These are phyloP conservation scores for Psophia crepitans DNA, from an alignment of 2,113 vertebrate genomes.

Conservation along the genomic window DNA sequence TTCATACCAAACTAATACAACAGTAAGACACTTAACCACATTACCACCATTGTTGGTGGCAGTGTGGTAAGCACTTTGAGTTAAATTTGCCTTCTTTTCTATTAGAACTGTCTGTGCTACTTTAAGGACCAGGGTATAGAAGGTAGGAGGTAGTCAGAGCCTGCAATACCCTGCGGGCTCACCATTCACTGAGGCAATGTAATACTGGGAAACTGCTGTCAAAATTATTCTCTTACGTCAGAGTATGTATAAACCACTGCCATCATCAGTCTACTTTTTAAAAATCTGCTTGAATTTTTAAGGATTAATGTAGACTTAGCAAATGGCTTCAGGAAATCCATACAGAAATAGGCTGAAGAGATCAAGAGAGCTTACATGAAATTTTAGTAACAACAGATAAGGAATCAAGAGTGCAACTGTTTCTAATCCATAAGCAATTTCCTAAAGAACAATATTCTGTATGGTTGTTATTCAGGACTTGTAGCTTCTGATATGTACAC, in stretches of 20 bases:
- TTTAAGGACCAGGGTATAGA: neutral
- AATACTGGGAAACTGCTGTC: neutral
- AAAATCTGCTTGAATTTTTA: neutral
- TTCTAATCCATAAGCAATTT: neutral
- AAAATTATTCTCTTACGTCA: neutral
- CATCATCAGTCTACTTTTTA: neutral
- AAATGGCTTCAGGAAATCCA: neutral
- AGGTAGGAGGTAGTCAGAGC: neutral
- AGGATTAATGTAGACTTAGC: neutral
- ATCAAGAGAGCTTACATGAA: neutral
- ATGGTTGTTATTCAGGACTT: neutral
- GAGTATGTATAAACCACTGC: neutral
- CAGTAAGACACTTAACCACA: neutral
- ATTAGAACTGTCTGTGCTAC: neutral
- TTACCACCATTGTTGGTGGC: accelerated
- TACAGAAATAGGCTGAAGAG: neutral
- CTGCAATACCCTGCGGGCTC: neutral
- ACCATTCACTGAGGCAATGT: neutral
- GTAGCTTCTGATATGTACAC: neutral
- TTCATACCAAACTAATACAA: neutral
- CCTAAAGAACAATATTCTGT: neutral
- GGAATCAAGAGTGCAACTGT: neutral
- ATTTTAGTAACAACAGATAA: neutral
- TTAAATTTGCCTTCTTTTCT: neutral
- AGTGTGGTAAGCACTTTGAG: neutral